A percentile compares a stretch with the other conserved stretches of the same genome.
phyloP scores from a whole-genome alignment of 1,140 invertebrate species.

The Macrosteles quadrilineatus region DNA sequence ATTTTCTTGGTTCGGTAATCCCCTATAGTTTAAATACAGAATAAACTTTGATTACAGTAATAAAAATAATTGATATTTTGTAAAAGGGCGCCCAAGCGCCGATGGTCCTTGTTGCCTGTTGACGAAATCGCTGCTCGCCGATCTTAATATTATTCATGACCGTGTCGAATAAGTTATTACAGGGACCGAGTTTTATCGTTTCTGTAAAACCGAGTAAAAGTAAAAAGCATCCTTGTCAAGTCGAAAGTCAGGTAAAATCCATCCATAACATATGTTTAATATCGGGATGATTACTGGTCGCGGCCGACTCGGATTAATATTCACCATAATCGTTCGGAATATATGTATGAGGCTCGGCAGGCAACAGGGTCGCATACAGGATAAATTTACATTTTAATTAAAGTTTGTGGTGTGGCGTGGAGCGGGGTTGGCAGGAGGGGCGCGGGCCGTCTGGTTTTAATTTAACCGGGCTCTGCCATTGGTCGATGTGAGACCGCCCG shows the following conservation, averaged over 20 bases:
- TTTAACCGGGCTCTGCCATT: constrained; percentile 21
- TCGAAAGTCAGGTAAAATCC: neutral
- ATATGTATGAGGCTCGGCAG: constrained; percentile 4
- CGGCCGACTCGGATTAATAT: neutral
- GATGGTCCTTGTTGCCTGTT: too few species aligned
- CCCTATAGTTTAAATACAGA: too few species aligned
- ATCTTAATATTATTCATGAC: too few species aligned
- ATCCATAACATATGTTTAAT: constrained; percentile 13
- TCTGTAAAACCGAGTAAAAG: too few species aligned
- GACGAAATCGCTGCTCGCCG: too few species aligned
- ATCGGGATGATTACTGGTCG: constrained; percentile 13
- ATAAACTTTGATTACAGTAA: too few species aligned
- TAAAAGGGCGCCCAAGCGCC: too few species aligned
- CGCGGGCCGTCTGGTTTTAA: constrained; percentile 22
- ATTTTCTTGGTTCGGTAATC: too few species aligned
- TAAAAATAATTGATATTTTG: too few species aligned
- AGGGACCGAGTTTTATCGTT: too few species aligned
- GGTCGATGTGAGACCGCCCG: constrained; percentile 10
- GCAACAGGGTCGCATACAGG: constrained; percentile 7
- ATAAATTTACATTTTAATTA: constrained; percentile 26
- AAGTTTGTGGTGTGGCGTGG: neutral
- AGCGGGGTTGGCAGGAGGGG: neutral
- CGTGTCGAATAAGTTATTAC: too few species aligned
- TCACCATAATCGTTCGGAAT: constrained; percentile 2
- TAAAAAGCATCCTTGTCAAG: too few species aligned